Evolutionary conservation across 2,113 vertebrate species (phyloP), one percentile per base, ranked within the genome.

Genomic region (Oceanodroma tethys): DNA sequence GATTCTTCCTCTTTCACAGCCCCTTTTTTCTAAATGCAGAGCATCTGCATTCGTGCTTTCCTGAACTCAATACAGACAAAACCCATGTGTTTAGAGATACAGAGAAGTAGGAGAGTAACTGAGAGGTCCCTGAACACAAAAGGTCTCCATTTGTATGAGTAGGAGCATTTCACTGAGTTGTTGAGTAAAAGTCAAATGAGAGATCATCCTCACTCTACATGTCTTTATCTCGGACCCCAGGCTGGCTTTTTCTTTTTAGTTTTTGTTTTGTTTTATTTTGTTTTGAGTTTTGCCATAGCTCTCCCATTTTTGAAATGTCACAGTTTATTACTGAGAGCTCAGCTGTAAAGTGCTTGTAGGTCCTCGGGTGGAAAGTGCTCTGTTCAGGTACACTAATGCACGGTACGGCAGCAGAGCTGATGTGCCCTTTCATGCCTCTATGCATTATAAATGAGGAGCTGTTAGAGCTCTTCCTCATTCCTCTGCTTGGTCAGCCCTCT

Each of bases 371-470:
- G 27, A 38, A 92, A 84, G 47, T 12, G 52, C 52, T 18, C 50
- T 42, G 42, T 52, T 79, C 18, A 22, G 65, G 86, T 63, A 43
- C 45, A 8, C 19, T 76, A 83, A 86, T 38, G 72, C 86, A 42
- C 1, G 2, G 70, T 21, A 85, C 29, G 78, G 88, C 80, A 50
- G 76, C 81, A 68, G 72, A 89, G 53, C 74, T 38, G 58, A 60
- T 48, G 74, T 40, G 74, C 32, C 11, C 62, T 65, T 78, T 93
- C 63, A n/a, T 93, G 74, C 45, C 82, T 88, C 42, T 53, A 17
- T 91, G 62, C 74, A 90, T 93, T 83, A 95, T 86, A 94, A 93
- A 97, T 93, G 92, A 96, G 50, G 29, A 81, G 86, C 93, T 97
- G 90, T 83, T 84, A 78, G 87, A 94, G 87, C 3, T 1, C 47